Evolutionary conservation across 2,113 vertebrate species (phyloP), one percentile per base, ranked within the genome.

Genomic region (Microtus pennsylvanicus): DNA sequence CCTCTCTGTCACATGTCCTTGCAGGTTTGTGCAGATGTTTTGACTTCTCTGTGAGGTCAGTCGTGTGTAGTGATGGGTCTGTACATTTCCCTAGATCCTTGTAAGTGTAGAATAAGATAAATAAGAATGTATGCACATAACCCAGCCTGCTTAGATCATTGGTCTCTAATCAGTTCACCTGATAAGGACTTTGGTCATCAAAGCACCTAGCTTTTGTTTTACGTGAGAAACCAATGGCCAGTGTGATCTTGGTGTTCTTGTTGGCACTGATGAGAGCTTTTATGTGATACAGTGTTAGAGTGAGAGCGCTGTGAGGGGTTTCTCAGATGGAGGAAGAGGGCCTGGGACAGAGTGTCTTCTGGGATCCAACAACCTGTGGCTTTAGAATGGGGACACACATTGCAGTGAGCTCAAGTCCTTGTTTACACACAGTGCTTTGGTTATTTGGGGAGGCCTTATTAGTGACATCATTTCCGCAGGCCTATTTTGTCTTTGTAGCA

Each of bases 281-380:
- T 82, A 26, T 28, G 55, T 83, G 55, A 17, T 24, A 61, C 35
- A 24, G 47, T n/a, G 33, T 45, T 67, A 35, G 21, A 17, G 3
- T 26, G 52, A 67, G 58, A 75, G n/a, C 65, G 61, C 24, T 35
- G 21, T 0, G 45, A 58, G 5, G 0, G 7, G 13, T n/a, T 98
- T 98, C 72, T 72, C 42, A 50, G 86, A 12, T 11, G 45, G 19
- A 45, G n/a, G 50, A 58, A 30, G 17, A 42, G 45, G 61, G 52
- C 45, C 19, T n/a, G 12, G 14, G 2, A 22, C 30, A 11, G 12
- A 13, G 33, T 61, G 33, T 75, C 50, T 81, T 80, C 33, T 17
- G 55, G 13, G 33, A 24, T 38, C 52, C 33, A 6, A n/a, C 65
- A 72, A 55, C 52, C n/a, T 28, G 33, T 76, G 85, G 30, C 21